Percentiles rank a stretch among this genome's conserved stretches.
phyloP scores from a whole-genome alignment of 2,113 vertebrate species.

The Falcunculus frontatus region DNA sequence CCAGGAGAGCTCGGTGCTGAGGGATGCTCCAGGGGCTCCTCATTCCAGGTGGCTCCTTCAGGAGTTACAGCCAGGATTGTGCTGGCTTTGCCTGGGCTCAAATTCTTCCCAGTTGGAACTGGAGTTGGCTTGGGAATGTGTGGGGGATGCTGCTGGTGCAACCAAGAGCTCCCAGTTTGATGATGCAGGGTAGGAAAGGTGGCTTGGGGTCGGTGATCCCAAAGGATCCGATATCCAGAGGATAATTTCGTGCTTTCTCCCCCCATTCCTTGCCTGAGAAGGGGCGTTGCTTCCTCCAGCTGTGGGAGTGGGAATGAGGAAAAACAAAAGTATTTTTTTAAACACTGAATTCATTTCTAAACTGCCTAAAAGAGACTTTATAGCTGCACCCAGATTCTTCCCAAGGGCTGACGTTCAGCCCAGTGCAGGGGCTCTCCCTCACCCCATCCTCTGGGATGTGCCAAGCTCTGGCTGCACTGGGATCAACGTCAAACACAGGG shows the following conservation, averaged over 20 bases:
- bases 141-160: background rate
- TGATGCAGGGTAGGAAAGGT: background rate
- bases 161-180: background rate
- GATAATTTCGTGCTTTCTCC: background rate
- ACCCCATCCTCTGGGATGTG: background rate
- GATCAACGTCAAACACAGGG: background rate
- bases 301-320: background rate
- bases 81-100: background rate
- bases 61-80: accelerated
- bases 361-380: slow-evolving; percentile 14
- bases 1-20: accelerated
- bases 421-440: accelerated
- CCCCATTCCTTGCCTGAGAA: background rate
- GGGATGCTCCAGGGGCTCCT: background rate
- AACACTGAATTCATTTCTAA: slow-evolving; percentile 36
- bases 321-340: slow-evolving; percentile 40
- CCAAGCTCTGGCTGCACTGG: background rate
- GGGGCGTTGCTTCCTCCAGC: background rate
- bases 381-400: background rate
- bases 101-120: background rate
- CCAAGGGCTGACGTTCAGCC: background rate
- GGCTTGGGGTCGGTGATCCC: background rate
- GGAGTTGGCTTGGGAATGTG: background rate
- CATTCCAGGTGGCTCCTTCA: background rate
- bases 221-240: background rate